Evolutionary conservation across 1,140 invertebrate genomes (phyloP).

Genomic region (Maconellicoccus hirsutus): DNA sequence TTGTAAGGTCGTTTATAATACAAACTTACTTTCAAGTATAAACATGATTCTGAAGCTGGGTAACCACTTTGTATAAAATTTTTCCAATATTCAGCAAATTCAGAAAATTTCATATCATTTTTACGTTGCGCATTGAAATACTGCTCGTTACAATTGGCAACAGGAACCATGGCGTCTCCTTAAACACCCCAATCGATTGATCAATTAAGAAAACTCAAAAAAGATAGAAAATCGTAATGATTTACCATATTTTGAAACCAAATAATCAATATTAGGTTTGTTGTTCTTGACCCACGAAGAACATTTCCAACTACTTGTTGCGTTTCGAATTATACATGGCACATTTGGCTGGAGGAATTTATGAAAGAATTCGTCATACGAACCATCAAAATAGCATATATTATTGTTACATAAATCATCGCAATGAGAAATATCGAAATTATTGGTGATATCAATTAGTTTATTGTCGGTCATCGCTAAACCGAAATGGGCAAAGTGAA

Average conservation of each 20-base stretch:
- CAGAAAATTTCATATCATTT: constrained; percentile 47
- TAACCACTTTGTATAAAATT: constrained; percentile 38
- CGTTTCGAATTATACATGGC: constrained; percentile 6
- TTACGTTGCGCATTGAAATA: constrained; percentile 63
- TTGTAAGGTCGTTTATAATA: neutral
- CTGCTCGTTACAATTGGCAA: constrained; percentile 62
- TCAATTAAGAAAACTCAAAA: too few relatives aligned
- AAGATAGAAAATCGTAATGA: neutral
- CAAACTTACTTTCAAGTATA: constrained; percentile 40
- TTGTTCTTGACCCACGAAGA: constrained; percentile 25
- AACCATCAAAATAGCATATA: neutral
- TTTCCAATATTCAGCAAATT: constrained; percentile 58
- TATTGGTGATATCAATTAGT: neutral
- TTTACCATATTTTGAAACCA: neutral
- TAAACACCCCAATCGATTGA: too few relatives aligned
- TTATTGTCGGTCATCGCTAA: neutral
- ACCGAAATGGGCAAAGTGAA: too few relatives aligned
- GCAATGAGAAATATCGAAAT: neutral
- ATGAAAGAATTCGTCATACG: neutral
- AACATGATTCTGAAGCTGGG: constrained; percentile 34
- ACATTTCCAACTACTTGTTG: constrained; percentile 24
- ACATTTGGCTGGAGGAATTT: neutral
- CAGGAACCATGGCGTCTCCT: constrained; percentile 50
- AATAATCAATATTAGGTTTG: neutral
- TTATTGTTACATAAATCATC: neutral